Conservation (phyloP, 2,888 invertebrate genomes). For the Tipula unca region DNA sequence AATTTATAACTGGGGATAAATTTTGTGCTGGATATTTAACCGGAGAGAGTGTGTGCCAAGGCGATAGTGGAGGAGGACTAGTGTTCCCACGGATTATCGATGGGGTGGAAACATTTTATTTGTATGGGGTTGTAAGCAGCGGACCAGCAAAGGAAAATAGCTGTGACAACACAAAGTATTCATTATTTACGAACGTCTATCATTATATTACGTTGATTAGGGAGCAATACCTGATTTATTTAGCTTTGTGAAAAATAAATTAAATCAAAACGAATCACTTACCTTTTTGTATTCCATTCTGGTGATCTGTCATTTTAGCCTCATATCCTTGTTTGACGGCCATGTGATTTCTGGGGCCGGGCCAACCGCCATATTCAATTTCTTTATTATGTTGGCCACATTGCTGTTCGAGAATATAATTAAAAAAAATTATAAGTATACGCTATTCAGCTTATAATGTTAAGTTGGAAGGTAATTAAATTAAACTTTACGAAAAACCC, state of each 20-base stretch:
- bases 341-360: conserved; percentile 39
- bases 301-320: conserved; percentile 44
- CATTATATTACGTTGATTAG: neutral
- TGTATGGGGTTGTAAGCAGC: conserved; percentile 14
- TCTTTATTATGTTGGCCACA: conserved; percentile 40
- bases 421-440: conserved; percentile 22
- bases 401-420: conserved; percentile 28
- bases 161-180: neutral
- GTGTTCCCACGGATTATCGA: neutral
- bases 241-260: neutral
- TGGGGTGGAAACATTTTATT: neutral
- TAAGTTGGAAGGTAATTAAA: neutral
- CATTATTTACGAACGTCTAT: neutral
- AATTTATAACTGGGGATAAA: conserved; percentile 32
- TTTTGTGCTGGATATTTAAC: conserved; percentile 32
- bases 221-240: neutral
- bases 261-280: conserved; percentile 26
- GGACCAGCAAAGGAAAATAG: neutral
- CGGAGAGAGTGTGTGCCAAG: conserved; percentile 28
- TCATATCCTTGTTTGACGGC: conserved; percentile 43
- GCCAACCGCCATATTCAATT: conserved; percentile 42
- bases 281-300: conserved; percentile 43
- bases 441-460: neutral
- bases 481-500: neutral
- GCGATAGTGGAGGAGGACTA: conserved; percentile 33